Conservation (phyloP, 2,113 vertebrate genomes). For the Platysteira castanea region DNA sequence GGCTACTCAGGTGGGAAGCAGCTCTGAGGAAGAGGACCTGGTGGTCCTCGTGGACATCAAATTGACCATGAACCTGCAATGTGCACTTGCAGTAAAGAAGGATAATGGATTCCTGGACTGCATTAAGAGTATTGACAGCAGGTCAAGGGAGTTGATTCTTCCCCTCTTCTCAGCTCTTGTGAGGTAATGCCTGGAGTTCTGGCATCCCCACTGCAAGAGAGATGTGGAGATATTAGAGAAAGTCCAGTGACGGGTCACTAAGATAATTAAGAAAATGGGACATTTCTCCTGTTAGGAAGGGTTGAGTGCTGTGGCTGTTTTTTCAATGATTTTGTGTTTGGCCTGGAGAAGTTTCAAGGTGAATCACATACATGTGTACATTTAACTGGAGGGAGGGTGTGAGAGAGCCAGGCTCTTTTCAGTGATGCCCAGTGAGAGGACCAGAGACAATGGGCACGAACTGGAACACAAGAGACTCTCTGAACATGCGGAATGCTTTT, state of each 20-base stretch:
- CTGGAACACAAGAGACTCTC: not conserved
- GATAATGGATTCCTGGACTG: not conserved
- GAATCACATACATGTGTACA: not conserved
- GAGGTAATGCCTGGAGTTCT: not conserved
- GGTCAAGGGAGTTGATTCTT: not conserved
- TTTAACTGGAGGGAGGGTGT: not conserved
- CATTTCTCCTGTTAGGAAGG: not conserved
- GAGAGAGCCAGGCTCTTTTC: not conserved
- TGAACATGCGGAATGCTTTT: not conserved
- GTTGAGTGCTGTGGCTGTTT: not conserved
- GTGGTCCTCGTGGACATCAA: rapidly evolving
- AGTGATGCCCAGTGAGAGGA: not conserved
- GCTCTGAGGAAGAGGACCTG: not conserved
- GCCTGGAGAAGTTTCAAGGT: not conserved
- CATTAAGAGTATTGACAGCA: not conserved
- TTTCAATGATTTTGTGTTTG: not conserved
- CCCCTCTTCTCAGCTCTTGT: not conserved
- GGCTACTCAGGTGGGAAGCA: not conserved
- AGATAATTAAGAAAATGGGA: not conserved
- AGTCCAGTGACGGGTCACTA: not conserved
- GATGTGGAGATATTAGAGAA: not conserved
- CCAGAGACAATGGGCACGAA: not conserved
- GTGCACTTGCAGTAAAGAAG: not conserved
- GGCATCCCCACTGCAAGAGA: not conserved
- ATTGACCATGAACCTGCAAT: not conserved